phyloP scores from a whole-genome alignment of 2,113 vertebrate species.

The Oreochromis spilurus region DNA sequence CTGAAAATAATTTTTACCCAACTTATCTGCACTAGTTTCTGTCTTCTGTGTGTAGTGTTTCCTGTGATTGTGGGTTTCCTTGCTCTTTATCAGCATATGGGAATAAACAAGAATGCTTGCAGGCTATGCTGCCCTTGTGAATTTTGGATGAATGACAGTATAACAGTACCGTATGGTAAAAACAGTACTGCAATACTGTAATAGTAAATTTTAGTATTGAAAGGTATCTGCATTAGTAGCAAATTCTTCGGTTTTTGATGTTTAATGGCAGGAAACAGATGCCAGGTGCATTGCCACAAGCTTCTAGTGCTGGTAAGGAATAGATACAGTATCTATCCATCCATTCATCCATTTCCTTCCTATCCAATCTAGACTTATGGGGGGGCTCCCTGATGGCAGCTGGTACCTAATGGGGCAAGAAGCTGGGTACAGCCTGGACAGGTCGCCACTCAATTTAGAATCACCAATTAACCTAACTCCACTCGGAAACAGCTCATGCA shows the following conservation, averaged over 20 bases:
- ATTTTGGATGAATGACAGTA: accelerated
- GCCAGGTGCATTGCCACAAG: accelerated
- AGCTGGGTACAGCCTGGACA: not conserved
- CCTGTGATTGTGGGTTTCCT: not conserved
- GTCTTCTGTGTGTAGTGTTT: not conserved
- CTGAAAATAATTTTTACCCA: not conserved
- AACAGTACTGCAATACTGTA: not conserved
- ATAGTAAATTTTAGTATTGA: not conserved
- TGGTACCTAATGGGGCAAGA: not conserved
- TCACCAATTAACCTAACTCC: not conserved
- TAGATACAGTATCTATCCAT: not conserved
- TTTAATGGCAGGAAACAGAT: not conserved
- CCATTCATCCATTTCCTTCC: accelerated
- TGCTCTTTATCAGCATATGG: accelerated
- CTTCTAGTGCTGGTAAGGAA: not conserved
- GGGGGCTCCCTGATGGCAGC: not conserved
- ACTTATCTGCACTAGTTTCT: not conserved
- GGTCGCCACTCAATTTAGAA: not conserved
- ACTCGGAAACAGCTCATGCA: not conserved
- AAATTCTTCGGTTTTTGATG: not conserved
- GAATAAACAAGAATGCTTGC: not conserved
- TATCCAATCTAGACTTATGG: not conserved
- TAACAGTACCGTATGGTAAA: not conserved
- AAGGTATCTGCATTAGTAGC: not conserved
- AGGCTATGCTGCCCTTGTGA: not conserved